A percentile compares a stretch with the other conserved stretches of the same genome.
phyloP scores from a whole-genome alignment of 2,797 vertebrate species.

The Sarcoramphus papa region DNA sequence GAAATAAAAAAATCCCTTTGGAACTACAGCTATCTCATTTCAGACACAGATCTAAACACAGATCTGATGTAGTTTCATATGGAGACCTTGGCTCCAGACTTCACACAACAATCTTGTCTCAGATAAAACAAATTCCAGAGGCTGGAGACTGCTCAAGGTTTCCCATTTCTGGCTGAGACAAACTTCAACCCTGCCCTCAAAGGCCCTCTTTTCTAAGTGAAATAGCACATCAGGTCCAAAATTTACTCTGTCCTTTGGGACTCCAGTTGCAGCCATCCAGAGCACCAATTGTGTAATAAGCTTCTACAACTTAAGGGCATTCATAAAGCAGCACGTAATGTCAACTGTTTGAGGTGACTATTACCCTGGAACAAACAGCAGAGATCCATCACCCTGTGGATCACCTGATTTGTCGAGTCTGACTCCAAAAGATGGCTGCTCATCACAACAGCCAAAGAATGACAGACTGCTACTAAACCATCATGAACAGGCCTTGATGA shows the following conservation, averaged over 20 bases:
- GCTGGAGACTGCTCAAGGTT: not conserved
- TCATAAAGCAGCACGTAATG: not conserved
- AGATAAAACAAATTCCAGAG: constrained; percentile 27
- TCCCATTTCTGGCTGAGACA: not conserved
- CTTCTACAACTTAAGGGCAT: not conserved
- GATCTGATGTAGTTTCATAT: not conserved
- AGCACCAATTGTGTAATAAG: not conserved
- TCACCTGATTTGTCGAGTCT: fast-evolving
- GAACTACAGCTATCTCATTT: not conserved
- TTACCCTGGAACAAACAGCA: not conserved
- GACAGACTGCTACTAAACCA: not conserved
- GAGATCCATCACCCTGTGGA: not conserved
- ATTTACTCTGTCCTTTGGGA: not conserved
- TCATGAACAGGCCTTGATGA: not conserved
- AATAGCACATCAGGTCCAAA: not conserved
- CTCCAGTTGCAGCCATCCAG: not conserved
- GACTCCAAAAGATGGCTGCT: not conserved
- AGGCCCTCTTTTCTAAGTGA: not conserved
- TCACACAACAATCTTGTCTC: not conserved
- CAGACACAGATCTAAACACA: not conserved
- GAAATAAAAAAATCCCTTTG: not conserved
- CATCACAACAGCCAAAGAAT: not conserved
- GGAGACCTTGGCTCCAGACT: not conserved
- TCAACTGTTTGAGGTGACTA: not conserved
- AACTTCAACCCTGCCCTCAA: not conserved